These are phyloP conservation scores for Epirrhoe alternata DNA, from an alignment of 2,888 invertebrate genomes.

Conservation along the genomic window DNA sequence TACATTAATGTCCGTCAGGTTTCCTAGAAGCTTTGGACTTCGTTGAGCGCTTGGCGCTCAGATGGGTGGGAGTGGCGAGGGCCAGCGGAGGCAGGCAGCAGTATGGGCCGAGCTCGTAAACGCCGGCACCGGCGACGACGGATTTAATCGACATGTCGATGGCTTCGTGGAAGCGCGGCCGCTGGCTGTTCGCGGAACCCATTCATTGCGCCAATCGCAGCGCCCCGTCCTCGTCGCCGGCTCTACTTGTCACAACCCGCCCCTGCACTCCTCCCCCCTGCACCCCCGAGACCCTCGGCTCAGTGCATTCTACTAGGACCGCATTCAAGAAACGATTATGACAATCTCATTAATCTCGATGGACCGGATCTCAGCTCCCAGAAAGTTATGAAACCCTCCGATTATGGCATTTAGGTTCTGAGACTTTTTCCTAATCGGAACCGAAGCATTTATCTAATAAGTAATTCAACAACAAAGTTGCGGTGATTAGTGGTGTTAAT, in stretches of 20 bases:
- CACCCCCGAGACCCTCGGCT: background rate
- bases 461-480: slow-evolving; percentile 25
- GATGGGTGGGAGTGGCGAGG: background rate
- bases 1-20: background rate
- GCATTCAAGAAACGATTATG: slow-evolving; percentile 13
- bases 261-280: background rate
- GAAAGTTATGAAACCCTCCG: slow-evolving; percentile 17
- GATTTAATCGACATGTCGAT: slow-evolving; percentile 13
- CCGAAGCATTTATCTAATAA: slow-evolving; percentile 8
- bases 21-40: slow-evolving; percentile 9
- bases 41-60: background rate
- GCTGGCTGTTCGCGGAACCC: slow-evolving; percentile 13
- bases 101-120: slow-evolving; percentile 18
- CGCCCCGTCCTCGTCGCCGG: background rate
- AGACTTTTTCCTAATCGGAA: slow-evolving; percentile 5
- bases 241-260: background rate
- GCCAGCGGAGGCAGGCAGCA: background rate
- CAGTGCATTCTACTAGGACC: background rate
- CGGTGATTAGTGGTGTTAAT: slow-evolving; percentile 10
- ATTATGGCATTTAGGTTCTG: slow-evolving; percentile 11
- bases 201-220: slow-evolving; percentile 6
- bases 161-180: slow-evolving; percentile 19
- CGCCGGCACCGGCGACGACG: slow-evolving; percentile 11
- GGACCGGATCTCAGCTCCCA: background rate
- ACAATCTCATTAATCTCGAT: slow-evolving; percentile 16